A percentile compares a stretch with the other conserved stretches of the same genome.
These are phyloP conservation scores for Pristionchus maxplancki DNA, from an alignment of 2,888 invertebrate genomes.

Conservation along the genomic window DNA sequence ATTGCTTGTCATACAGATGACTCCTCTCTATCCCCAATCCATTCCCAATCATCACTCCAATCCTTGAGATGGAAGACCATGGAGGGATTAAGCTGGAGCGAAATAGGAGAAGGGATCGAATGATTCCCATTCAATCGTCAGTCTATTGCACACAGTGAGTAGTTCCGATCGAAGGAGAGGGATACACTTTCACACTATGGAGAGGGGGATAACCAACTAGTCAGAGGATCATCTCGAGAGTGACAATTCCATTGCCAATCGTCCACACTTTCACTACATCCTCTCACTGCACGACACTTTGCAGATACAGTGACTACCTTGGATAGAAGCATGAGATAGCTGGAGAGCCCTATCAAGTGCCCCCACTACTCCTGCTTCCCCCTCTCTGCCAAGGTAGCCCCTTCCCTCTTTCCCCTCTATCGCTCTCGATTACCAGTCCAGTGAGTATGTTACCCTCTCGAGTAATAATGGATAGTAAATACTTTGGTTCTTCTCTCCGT, in stretches of 20 bases:
- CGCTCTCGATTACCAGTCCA: constrained; percentile 29
- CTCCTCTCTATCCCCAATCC: not conserved
- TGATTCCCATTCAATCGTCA: not conserved
- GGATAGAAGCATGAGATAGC: not conserved
- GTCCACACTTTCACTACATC: not conserved
- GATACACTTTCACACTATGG: not conserved
- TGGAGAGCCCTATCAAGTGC: not conserved
- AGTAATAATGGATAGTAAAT: constrained; percentile 1
- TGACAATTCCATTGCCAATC: not conserved
- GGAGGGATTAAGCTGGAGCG: constrained; percentile 2
- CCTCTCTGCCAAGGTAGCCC: not conserved
- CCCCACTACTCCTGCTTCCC: no score
- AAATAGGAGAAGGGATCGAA: constrained; percentile 24
- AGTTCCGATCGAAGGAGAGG: constrained; percentile 25
- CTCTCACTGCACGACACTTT: not conserved
- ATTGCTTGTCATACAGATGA: not conserved
- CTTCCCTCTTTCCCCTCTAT: not conserved
- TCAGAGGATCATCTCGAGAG: not conserved
- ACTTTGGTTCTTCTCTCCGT: not conserved
- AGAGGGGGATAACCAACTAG: not conserved
- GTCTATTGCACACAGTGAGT: not conserved
- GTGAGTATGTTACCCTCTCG: not conserved
- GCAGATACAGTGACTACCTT: not conserved
- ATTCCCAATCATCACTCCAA: no score
- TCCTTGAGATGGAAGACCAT: constrained; percentile 1